Evolutionary conservation across 2,888 invertebrate species (phyloP).

Genomic region (Lordiphosa andalusiaca): DNA sequence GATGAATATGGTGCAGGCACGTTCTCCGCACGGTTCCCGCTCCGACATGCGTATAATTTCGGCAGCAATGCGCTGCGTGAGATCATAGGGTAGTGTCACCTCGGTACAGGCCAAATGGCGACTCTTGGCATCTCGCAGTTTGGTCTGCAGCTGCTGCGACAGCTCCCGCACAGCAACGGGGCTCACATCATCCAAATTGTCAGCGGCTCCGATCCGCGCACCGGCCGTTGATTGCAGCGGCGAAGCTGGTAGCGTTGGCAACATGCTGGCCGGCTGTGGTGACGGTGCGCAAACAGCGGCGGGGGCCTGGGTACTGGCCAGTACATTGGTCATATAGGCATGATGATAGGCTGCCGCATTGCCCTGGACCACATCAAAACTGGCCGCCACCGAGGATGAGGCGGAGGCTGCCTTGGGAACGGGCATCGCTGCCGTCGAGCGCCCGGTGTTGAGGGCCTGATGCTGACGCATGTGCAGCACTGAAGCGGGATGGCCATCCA

Average conservation of each 20-base stretch:
- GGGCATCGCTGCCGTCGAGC: slow-evolving; percentile 42
- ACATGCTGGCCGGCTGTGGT: neutral
- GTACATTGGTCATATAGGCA: slow-evolving; percentile 50
- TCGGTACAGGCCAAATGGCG: slow-evolving; percentile 90
- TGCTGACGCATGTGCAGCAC: slow-evolving; percentile 74
- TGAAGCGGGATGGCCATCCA: slow-evolving; percentile 75
- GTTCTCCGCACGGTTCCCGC: slow-evolving; percentile 93
- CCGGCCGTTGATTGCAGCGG: slow-evolving; percentile 61
- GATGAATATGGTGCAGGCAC: slow-evolving; percentile 92
- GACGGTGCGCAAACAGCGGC: slow-evolving; percentile 23
- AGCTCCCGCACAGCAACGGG: slow-evolving; percentile 82
- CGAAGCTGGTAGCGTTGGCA: slow-evolving; percentile 48
- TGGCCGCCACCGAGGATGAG: slow-evolving; percentile 43
- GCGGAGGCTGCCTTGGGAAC: slow-evolving; percentile 26
- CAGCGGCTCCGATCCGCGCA: slow-evolving; percentile 52
- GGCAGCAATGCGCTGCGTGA: slow-evolving; percentile 88
- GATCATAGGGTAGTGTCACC: slow-evolving; percentile 91
- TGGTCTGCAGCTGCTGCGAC: slow-evolving; percentile 88
- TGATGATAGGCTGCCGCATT: slow-evolving; percentile 37
- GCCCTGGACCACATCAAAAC: slow-evolving; percentile 42
- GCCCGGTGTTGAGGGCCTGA: slow-evolving; percentile 58
- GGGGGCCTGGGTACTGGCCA: slow-evolving; percentile 44
- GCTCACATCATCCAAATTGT: slow-evolving; percentile 70
- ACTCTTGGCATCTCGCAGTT: slow-evolving; percentile 90
- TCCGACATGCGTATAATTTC: slow-evolving; percentile 92